Base-by-base conservation (phyloP, 2,797 vertebrate genomes). In the Microctenopoma lineatum region DNA sequence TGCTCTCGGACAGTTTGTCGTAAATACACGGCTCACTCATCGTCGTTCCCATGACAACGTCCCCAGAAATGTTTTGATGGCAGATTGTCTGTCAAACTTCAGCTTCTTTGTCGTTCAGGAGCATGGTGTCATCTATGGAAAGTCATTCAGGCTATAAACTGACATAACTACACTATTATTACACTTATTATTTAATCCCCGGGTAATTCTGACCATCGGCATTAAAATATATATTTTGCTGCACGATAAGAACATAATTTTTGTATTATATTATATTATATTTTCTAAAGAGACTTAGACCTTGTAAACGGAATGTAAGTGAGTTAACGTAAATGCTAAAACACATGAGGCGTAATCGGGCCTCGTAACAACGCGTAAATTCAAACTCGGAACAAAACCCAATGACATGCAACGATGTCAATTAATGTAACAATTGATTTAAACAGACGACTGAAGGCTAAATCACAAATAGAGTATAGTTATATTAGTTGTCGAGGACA, bases 11-110 rank as follows among this genome's bases (percentile, higher is more conserved):
- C 34, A 98, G 94, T 77, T 96, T 98, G 92, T 98, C 96, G 57
- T 98, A 98, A 88, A 98, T 97, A 70, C 96, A 97, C 59, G 96
- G 94, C 79, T 98, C 97, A 1, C 93, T 97, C 83, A 93, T 90
- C 0, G 94, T 94, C 6, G 95, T 94, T 79, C 97, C 97, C 96
- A 98, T 98, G 90, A 79, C 84, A 29, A 41, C 7, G 29, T 21
- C 21, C 5, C 7, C 66, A 2, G 76, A 48, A 0, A 50, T 32
- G 5, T 32, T 32, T 32, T 16, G 47, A 18, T 0, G 0, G 57
- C 34, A 5, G 38, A 21, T 38, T 55, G 3, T 69, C 0, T 0
- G 27, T 86, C 48, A 75, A 75, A 61, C 27, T 70, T 50, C 59
- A 54, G 62, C 69, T 10, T 58, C 64, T 18, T 46, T 1, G 1